These are phyloP conservation scores for Phorcus lineatus DNA, from an alignment of 2,888 invertebrate species.

Conservation along the genomic window DNA sequence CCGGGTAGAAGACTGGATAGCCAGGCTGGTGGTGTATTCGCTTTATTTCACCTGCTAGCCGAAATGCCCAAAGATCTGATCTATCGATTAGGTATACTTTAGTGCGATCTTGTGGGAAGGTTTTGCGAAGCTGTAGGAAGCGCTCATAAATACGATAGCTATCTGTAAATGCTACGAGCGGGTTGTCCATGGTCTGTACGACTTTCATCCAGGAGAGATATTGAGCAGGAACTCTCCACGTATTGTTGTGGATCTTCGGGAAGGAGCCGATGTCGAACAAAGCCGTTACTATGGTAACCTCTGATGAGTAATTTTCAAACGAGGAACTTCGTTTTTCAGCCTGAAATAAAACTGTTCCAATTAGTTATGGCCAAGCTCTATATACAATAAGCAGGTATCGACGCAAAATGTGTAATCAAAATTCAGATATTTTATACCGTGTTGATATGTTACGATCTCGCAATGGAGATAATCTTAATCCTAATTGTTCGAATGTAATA, in stretches of 20 bases:
- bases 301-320: slow-evolving; percentile 22
- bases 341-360: no score
- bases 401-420: no score
- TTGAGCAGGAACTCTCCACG: slow-evolving; percentile 35
- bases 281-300: slow-evolving; percentile 61
- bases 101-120: slow-evolving; percentile 47
- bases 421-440: no score
- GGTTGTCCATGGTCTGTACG: slow-evolving; percentile 58
- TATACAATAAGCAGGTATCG: no score
- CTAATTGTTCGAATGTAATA: no score
- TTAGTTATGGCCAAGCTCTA: no score
- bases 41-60: slow-evolving; percentile 47
- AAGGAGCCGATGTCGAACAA: slow-evolving; percentile 56
- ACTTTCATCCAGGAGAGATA: slow-evolving; percentile 63
- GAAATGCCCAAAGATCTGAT: slow-evolving; percentile 57
- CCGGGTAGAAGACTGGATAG: slow-evolving; percentile 64
- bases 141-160: slow-evolving; percentile 40
- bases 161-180: slow-evolving; percentile 60
- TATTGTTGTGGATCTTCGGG: slow-evolving; percentile 41
- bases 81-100: slow-evolving; percentile 45
- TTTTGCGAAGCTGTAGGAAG: slow-evolving; percentile 46
- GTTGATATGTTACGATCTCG: no score
- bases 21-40: slow-evolving; percentile 53
- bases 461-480: no score
- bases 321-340: no score